phyloP scores from a whole-genome alignment of 2,797 vertebrate species.

The Enteromius trimaculatus region DNA sequence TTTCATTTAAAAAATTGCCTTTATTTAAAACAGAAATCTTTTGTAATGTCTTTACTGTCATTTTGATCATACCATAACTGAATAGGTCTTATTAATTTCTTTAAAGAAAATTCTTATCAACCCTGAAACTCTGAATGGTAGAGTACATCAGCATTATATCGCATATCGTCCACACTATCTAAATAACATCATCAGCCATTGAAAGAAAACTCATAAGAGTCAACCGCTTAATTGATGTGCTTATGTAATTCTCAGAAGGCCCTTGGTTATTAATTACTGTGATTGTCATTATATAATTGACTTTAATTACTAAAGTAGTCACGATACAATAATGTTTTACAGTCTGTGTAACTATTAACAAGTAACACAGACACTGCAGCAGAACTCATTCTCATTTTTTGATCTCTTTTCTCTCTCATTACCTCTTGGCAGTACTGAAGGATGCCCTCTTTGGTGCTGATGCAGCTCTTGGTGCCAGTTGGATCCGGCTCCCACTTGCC shows the following conservation, averaged over 20 bases:
- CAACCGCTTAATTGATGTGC: not conserved
- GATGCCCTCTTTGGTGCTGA: conserved; percentile 90
- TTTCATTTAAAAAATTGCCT: not conserved
- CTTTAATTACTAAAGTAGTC: conserved; percentile 9
- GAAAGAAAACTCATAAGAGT: not conserved
- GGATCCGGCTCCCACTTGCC: conserved; percentile 96
- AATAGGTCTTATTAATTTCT: not conserved
- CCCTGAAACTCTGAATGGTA: not conserved
- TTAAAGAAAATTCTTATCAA: not conserved
- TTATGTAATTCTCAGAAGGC: conserved; percentile 23
- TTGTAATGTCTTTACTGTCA: not conserved
- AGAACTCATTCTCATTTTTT: not conserved
- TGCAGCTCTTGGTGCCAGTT: conserved; percentile 88
- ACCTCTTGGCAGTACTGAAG: conserved; percentile 98
- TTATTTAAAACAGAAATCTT: not conserved
- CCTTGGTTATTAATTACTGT: not conserved
- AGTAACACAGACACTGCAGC: not conserved
- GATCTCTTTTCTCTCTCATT: conserved; percentile 17
- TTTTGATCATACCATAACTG: not conserved
- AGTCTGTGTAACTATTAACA: conserved; percentile 1
- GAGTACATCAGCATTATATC: not conserved
- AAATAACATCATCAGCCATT: not conserved
- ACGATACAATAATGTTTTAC: conserved; percentile 4
- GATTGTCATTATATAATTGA: conserved; percentile 26
- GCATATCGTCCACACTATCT: not conserved